These are phyloP conservation scores for Cosmorhoe ocellata DNA, from an alignment of 2,888 invertebrate species.

Conservation along the genomic window DNA sequence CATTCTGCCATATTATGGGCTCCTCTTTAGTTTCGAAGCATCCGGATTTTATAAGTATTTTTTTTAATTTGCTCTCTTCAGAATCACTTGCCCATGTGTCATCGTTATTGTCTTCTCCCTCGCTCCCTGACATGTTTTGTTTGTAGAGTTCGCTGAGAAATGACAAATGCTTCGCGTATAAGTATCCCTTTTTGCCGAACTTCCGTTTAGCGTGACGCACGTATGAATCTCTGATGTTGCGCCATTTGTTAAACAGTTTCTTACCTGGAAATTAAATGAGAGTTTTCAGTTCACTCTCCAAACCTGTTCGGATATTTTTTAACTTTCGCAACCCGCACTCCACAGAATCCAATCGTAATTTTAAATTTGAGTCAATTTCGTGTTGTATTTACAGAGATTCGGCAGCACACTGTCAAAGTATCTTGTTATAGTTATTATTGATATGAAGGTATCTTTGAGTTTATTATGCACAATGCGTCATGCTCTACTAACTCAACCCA, in stretches of 20 bases:
- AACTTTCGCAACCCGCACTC: too few species aligned
- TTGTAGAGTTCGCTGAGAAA: conserved; percentile 58
- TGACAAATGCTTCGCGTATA: conserved; percentile 60
- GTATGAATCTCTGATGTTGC: conserved; percentile 70
- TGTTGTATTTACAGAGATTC: too few species aligned
- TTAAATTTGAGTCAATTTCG: too few species aligned
- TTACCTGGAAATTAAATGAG: conserved; percentile 51
- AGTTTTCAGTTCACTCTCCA: too few species aligned
- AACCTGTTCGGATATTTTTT: too few species aligned
- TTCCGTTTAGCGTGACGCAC: conserved; percentile 54
- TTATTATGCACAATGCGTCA: too few species aligned
- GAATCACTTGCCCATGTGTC: conserved; percentile 44
- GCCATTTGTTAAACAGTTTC: conserved; percentile 67
- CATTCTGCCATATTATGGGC: conserved; percentile 43
- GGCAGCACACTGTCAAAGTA: too few species aligned
- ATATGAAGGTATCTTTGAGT: too few species aligned
- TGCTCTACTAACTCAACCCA: too few species aligned
- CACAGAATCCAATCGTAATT: too few species aligned
- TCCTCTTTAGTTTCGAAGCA: conserved; percentile 39
- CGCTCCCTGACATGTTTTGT: conserved; percentile 47
- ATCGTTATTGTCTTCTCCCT: conserved; percentile 45
- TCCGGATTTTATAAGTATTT: conserved; percentile 35
- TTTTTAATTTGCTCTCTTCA: conserved; percentile 45
- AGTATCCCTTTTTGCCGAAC: conserved; percentile 51
- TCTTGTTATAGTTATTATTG: too few species aligned